Evolutionary conservation across 2,797 vertebrate genomes (phyloP).

Genomic region (Gymnodraco acuticeps): DNA sequence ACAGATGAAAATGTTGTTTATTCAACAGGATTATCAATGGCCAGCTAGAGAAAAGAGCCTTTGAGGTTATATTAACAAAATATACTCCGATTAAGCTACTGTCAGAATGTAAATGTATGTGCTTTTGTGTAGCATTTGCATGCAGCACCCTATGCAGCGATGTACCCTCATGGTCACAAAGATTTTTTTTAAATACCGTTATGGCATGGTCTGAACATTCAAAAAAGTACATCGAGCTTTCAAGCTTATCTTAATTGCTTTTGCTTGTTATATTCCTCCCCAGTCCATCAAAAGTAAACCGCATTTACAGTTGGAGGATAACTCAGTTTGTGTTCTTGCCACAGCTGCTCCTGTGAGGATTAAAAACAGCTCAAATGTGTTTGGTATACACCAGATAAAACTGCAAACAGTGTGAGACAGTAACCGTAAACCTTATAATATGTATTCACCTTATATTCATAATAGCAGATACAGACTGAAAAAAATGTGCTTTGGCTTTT

Average conservation of each 20-base stretch:
- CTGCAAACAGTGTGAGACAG: slow-evolving; percentile 17
- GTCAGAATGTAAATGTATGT: slow-evolving; percentile 39
- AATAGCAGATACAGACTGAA: slow-evolving; percentile 11
- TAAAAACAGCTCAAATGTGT: slow-evolving; percentile 30
- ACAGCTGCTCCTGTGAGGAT: slow-evolving; percentile 32
- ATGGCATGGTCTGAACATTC: slow-evolving; percentile 28
- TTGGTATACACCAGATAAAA: slow-evolving; percentile 28
- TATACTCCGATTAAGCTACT: slow-evolving; percentile 49
- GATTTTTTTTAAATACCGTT: slow-evolving; percentile 30
- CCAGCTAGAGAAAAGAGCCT: slow-evolving; percentile 38
- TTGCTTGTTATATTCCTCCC: slow-evolving; percentile 49
- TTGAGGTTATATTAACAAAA: slow-evolving; percentile 62
- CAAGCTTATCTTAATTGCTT: slow-evolving; percentile 67
- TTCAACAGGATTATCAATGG: slow-evolving; percentile 72
- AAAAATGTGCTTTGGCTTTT: slow-evolving; percentile 21
- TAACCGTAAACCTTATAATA: slow-evolving; percentile 25
- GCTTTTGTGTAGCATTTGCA: slow-evolving; percentile 26
- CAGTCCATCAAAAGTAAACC: slow-evolving; percentile 50
- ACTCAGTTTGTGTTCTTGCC: slow-evolving; percentile 43
- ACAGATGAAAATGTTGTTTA: slow-evolving; percentile 65
- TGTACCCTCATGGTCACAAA: slow-evolving; percentile 40
- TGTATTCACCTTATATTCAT: slow-evolving; percentile 16
- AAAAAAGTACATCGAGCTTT: slow-evolving; percentile 31
- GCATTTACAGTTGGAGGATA: slow-evolving; percentile 36
- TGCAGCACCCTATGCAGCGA: slow-evolving; percentile 1